Conservation (phyloP, 2,113 vertebrate genomes). For the Scomber japonicus region DNA sequence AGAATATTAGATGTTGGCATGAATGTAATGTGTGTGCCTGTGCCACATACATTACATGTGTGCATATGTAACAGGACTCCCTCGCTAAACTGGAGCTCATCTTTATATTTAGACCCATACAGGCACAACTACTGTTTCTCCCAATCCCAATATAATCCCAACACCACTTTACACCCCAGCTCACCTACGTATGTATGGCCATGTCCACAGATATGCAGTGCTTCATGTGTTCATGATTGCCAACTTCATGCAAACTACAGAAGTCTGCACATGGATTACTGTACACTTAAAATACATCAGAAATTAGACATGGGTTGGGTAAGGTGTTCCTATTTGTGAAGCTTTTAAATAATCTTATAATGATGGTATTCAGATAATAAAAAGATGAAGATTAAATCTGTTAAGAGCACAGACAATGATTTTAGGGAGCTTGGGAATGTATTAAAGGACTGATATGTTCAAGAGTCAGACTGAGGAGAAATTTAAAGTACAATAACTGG, state of each 20-base stretch:
- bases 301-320: background rate
- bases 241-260: background rate
- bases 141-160: background rate
- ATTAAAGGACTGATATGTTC: background rate
- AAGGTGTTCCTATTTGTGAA: no score
- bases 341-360: no score
- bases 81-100: constrained; percentile 24
- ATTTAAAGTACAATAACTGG: no score
- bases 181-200: background rate
- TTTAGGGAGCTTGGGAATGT: background rate
- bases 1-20: constrained; percentile 17
- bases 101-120: constrained; percentile 72
- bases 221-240: background rate
- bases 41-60: background rate
- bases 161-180: constrained; percentile 7
- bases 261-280: background rate
- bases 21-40: background rate
- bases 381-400: no score
- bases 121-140: constrained; percentile 7
- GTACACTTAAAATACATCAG: background rate
- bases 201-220: background rate
- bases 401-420: no score
- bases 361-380: no score
- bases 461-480: background rate
- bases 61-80: constrained; percentile 60